These are phyloP conservation scores for Drosophila koepferae DNA, from an alignment of 2,888 invertebrate species.

Conservation along the genomic window DNA sequence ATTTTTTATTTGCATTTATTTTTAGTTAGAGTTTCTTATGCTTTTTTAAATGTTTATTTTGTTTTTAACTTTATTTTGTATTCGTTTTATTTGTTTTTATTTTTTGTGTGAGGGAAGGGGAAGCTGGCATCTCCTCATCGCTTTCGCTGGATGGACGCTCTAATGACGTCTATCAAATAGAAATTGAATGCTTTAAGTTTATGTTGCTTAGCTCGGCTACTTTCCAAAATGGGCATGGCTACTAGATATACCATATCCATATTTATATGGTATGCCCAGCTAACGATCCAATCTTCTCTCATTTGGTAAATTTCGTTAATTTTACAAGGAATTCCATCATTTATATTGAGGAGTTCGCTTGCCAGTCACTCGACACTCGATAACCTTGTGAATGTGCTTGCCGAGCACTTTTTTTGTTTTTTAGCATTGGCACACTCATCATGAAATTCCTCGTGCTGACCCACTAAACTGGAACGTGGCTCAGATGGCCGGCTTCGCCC, in stretches of 20 bases:
- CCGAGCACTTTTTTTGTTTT: neutral
- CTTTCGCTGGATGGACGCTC: conserved; percentile 55
- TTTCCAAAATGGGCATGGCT: conserved; percentile 45
- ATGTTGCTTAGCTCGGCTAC: conserved; percentile 20
- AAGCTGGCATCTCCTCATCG: conserved; percentile 22
- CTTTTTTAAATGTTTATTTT: neutral
- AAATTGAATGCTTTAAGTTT: conserved; percentile 43
- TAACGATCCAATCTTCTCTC: neutral
- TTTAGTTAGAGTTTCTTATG: neutral
- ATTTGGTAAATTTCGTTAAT: neutral
- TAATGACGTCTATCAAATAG: conserved; percentile 61
- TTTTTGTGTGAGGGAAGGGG: neutral
- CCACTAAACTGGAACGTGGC: conserved; percentile 46
- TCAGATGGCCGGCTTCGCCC: conserved; percentile 52
- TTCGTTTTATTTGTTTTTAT: conserved; percentile 10
- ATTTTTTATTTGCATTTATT: neutral
- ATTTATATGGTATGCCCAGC: neutral
- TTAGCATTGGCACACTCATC: conserved; percentile 29
- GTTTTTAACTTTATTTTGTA: neutral
- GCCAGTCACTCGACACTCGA: neutral
- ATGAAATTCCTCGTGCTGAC: conserved; percentile 43
- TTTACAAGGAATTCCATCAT: neutral
- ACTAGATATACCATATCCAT: conserved; percentile 7
- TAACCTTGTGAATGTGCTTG: conserved; percentile 3
- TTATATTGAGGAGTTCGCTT: neutral